phyloP scores from a whole-genome alignment of 2,888 invertebrate genomes.

The Penaeus monodon region DNA sequence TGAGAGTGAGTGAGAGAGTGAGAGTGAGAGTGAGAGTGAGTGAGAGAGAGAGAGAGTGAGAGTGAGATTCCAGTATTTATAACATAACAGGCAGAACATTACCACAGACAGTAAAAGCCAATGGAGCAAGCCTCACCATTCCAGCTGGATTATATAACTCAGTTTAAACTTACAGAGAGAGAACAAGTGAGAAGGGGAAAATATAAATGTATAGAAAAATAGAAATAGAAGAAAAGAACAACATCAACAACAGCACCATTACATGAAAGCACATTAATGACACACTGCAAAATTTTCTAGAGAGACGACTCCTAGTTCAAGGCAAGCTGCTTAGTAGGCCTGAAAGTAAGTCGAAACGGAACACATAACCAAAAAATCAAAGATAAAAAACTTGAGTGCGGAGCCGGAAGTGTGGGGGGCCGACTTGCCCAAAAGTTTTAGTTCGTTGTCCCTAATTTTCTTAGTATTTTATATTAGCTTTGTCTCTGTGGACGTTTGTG shows the following conservation, averaged over 20 bases:
- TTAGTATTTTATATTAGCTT: too few relatives aligned
- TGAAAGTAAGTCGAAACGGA: constrained; percentile 45
- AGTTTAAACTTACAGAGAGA: too few relatives aligned
- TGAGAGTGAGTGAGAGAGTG: not conserved
- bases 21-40: not conserved
- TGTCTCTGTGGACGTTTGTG: too few relatives aligned
- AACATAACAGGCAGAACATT: too few relatives aligned
- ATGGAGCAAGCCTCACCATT: too few relatives aligned
- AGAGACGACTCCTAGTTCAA: constrained; percentile 50
- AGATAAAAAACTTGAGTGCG: not conserved
- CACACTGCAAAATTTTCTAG: constrained; percentile 41
- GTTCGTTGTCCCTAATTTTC: not conserved
- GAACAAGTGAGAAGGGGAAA: too few relatives aligned
- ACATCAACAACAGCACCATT: not conserved
- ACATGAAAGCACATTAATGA: not conserved
- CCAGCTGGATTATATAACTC: too few relatives aligned
- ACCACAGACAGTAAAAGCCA: too few relatives aligned
- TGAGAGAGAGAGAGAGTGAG: not conserved
- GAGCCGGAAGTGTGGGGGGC: constrained; percentile 32
- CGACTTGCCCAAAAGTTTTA: not conserved
- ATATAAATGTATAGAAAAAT: not conserved
- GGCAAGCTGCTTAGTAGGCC: constrained; percentile 53
- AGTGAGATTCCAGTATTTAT: not conserved
- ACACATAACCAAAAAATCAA: not conserved
- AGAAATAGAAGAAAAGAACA: not conserved